phyloP scores from a whole-genome alignment of 2,888 invertebrate species.

The Hypomecis punctinalis region DNA sequence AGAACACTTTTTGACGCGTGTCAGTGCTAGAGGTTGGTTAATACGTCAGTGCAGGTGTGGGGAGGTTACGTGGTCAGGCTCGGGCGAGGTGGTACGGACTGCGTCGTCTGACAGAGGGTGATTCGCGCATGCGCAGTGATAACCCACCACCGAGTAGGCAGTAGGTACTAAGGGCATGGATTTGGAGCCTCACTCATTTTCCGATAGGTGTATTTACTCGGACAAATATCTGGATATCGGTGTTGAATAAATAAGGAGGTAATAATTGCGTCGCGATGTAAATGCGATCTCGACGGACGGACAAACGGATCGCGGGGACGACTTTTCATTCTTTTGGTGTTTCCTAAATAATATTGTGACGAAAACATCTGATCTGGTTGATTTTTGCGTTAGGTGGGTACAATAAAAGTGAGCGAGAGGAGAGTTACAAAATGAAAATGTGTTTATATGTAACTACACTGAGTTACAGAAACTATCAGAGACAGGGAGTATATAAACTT shows the following conservation, averaged over 20 bases:
- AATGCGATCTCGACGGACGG: slow-evolving; percentile 11
- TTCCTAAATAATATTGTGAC: too few species aligned
- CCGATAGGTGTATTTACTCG: slow-evolving; percentile 64
- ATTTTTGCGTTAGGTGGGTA: too few species aligned
- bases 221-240: slow-evolving; percentile 28
- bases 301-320: background rate
- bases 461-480: too few species aligned
- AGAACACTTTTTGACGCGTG: slow-evolving; percentile 29
- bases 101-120: slow-evolving; percentile 70
- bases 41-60: slow-evolving; percentile 70
- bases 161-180: slow-evolving; percentile 55
- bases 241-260: slow-evolving; percentile 30
- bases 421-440: too few species aligned
- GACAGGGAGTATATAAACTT: background rate
- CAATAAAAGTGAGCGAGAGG: too few species aligned
- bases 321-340: background rate
- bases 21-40: slow-evolving; percentile 20
- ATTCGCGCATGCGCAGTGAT: slow-evolving; percentile 65
- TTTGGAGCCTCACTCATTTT: slow-evolving; percentile 52
- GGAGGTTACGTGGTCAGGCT: slow-evolving; percentile 57
- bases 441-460: too few species aligned
- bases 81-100: slow-evolving; percentile 62
- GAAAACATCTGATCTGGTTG: too few species aligned
- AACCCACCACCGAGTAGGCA: background rate
- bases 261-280: slow-evolving; percentile 21